These are phyloP conservation scores for Bimastos eiseni DNA, from an alignment of 2,888 invertebrate species.

Conservation along the genomic window DNA sequence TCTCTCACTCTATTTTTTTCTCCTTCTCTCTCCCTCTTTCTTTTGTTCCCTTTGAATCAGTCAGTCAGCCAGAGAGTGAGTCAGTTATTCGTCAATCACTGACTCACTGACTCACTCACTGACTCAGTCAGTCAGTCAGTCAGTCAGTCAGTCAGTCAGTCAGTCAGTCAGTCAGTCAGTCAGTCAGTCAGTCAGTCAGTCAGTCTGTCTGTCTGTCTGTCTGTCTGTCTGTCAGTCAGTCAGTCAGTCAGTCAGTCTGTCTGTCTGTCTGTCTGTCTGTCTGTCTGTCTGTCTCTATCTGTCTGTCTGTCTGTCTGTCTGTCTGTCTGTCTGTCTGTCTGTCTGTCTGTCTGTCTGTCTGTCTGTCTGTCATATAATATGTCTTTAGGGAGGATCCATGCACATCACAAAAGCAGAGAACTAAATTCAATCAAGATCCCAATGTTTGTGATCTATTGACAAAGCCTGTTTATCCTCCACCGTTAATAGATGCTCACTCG, in stretches of 20 bases:
- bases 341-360: background rate
- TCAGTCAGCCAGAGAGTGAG: no score
- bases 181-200: background rate
- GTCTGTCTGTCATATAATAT: background rate
- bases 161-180: background rate
- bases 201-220: background rate
- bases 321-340: no score
- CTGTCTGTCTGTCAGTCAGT: background rate
- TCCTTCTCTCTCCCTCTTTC: no score
- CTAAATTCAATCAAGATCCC: background rate
- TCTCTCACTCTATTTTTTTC: no score
- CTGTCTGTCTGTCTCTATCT: slow-evolving; percentile 8
- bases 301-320: background rate
- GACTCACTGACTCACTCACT: no score
- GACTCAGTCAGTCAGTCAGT: background rate
- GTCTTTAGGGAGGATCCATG: background rate
- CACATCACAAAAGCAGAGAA: background rate
- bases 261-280: background rate
- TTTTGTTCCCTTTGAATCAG: no score
- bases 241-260: background rate
- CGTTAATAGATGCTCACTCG: background rate
- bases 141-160: background rate
- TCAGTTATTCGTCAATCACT: no score
- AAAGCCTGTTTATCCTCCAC: background rate
- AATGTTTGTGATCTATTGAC: background rate